phyloP scores from a whole-genome alignment of 2,113 vertebrate genomes.

The Octodon degus region DNA sequence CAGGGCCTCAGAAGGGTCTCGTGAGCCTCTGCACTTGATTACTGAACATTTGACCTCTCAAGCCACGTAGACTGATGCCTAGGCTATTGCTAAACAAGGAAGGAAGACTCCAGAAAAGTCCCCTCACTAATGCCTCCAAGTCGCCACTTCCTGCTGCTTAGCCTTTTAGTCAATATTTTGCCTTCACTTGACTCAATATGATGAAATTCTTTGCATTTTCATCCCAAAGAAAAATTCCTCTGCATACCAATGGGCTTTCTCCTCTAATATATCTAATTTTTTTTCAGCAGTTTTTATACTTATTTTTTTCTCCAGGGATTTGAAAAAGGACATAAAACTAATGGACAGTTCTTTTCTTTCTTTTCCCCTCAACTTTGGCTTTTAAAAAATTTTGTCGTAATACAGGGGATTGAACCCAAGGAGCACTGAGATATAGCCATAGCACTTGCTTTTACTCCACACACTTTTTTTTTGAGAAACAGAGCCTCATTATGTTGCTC shows the following conservation, averaged over 20 bases:
- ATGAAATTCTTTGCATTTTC: slow-evolving; percentile 52
- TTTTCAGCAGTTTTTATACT: neutral
- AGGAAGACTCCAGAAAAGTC: neutral
- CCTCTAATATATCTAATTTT: neutral
- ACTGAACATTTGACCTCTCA: slow-evolving; percentile 11
- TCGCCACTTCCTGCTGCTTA: neutral
- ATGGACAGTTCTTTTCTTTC: neutral
- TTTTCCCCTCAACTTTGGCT: neutral
- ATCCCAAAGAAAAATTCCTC: slow-evolving; percentile 65
- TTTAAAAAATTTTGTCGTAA: neutral
- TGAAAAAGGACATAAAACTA: slow-evolving; percentile 21
- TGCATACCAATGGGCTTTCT: slow-evolving; percentile 7
- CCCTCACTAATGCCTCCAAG: slow-evolving; percentile 14
- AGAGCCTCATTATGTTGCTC: neutral
- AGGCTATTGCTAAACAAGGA: neutral
- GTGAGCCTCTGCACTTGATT: neutral
- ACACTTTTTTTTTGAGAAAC: neutral
- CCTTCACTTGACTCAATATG: neutral
- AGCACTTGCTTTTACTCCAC: neutral
- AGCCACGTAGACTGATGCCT: neutral
- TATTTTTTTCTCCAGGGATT: neutral
- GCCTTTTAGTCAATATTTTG: slow-evolving; percentile 10
- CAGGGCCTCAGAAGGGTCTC: neutral
- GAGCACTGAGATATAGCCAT: neutral
- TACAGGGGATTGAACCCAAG: neutral